phyloP scores from a whole-genome alignment of 2,797 vertebrate genomes.

The Myotis daubentonii region DNA sequence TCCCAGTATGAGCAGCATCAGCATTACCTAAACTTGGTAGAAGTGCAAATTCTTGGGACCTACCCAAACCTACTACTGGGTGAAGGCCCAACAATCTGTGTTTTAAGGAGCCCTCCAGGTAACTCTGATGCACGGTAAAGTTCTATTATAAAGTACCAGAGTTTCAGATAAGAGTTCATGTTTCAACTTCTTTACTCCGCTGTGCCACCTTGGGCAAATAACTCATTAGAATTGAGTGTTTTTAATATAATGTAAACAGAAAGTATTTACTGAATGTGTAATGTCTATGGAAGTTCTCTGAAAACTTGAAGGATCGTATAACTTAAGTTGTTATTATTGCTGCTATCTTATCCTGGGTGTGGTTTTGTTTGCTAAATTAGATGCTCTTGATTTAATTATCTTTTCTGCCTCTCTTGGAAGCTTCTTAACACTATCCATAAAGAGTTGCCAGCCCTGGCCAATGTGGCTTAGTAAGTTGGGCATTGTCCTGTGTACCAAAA shows the following conservation, averaged over 20 bases:
- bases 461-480: too few species aligned
- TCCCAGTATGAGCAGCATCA: not conserved
- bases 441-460: not conserved
- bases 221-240: conserved; percentile 11
- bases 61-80: too few species aligned
- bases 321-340: not conserved
- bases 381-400: not conserved
- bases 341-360: conserved; percentile 53
- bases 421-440: not conserved
- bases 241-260: conserved; percentile 12
- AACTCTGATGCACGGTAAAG: not conserved
- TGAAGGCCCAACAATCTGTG: not conserved
- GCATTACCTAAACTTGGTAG: not conserved
- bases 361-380: conserved; percentile 60
- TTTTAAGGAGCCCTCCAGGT: not conserved
- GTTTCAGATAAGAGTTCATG: not conserved
- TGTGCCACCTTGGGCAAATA: not conserved
- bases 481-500: too few species aligned
- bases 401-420: conserved; percentile 32
- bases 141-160: not conserved
- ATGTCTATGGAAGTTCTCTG: conserved; percentile 38
- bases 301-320: not conserved
- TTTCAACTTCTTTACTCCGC: not conserved
- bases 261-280: conserved; percentile 42
- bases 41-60: not conserved